These are phyloP conservation scores for Amphipoea oculea DNA, from an alignment of 2,888 invertebrate genomes.

Conservation along the genomic window DNA sequence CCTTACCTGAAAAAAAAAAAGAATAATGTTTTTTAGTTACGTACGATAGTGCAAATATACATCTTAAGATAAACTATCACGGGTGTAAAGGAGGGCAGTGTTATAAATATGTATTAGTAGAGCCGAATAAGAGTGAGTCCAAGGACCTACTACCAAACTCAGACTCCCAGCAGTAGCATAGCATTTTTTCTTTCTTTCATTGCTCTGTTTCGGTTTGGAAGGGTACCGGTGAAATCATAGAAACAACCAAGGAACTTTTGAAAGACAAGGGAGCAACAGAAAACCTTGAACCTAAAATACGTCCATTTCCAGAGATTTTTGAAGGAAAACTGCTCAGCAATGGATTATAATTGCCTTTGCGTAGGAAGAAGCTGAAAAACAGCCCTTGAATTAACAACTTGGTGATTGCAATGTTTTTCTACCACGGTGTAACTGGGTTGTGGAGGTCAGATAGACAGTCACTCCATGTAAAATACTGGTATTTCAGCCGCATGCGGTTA, in stretches of 20 bases:
- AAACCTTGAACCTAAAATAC: no score
- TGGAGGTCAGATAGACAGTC: neutral
- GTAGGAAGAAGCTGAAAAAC: neutral
- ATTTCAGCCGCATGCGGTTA: neutral
- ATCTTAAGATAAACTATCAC: neutral
- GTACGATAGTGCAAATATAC: neutral
- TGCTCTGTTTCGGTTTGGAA: neutral
- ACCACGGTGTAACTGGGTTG: neutral
- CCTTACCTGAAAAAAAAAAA: constrained; percentile 63
- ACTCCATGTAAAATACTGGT: neutral
- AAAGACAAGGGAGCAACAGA: neutral
- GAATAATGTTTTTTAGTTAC: constrained; percentile 9
- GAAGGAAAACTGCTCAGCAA: neutral
- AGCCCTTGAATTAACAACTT: neutral
- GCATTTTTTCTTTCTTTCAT: no score
- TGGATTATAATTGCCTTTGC: neutral
- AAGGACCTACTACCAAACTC: neutral
- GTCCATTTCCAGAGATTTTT: neutral
- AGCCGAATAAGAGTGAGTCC: neutral
- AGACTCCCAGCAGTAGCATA: no score
- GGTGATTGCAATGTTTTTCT: neutral
- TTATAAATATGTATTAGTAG: neutral
- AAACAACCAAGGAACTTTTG: neutral
- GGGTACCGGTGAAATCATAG: neutral
- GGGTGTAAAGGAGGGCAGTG: neutral